These are phyloP conservation scores for Callitettix versicolor DNA, from an alignment of 1,140 invertebrate species.

Conservation along the genomic window DNA sequence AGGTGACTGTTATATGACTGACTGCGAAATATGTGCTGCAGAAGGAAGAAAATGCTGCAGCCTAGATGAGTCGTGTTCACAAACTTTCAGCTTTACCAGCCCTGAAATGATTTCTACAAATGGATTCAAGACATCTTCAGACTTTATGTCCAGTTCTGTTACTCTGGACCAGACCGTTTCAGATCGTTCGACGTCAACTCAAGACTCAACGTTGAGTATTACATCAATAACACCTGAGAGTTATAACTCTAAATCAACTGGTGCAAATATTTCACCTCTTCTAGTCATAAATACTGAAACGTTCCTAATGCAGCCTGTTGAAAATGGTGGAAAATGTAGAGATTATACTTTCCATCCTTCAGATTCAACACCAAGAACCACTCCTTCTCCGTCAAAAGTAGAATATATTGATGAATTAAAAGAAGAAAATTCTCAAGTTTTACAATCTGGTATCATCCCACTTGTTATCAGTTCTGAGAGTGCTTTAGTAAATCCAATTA, in stretches of 20 bases:
- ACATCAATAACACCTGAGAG: constrained; percentile 19
- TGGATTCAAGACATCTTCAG: constrained; percentile 15
- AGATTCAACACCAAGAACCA: no score
- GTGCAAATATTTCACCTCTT: constrained; percentile 2
- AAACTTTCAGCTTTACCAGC: constrained; percentile 13
- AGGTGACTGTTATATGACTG: constrained; percentile 14
- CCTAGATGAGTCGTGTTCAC: constrained; percentile 12
- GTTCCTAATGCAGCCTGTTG: neutral
- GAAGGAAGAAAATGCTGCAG: constrained; percentile 12
- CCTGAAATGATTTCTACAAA: constrained; percentile 15
- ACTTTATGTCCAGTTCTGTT: constrained; percentile 15
- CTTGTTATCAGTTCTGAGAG: constrained; percentile 2
- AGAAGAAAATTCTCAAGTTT: no score
- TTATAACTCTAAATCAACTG: neutral
- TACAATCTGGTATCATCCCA: no score
- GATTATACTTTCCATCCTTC: neutral
- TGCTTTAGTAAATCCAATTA: neutral
- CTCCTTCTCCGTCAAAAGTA: neutral
- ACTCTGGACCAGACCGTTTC: constrained; percentile 20
- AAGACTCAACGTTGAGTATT: constrained; percentile 23
- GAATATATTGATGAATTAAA: no score
- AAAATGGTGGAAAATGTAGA: neutral
- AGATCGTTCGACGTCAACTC: constrained; percentile 20
- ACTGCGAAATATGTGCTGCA: constrained; percentile 13
- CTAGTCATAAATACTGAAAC: constrained; percentile 1